These are phyloP conservation scores for Empis livida DNA, from an alignment of 2,888 invertebrate species.

Conservation along the genomic window DNA sequence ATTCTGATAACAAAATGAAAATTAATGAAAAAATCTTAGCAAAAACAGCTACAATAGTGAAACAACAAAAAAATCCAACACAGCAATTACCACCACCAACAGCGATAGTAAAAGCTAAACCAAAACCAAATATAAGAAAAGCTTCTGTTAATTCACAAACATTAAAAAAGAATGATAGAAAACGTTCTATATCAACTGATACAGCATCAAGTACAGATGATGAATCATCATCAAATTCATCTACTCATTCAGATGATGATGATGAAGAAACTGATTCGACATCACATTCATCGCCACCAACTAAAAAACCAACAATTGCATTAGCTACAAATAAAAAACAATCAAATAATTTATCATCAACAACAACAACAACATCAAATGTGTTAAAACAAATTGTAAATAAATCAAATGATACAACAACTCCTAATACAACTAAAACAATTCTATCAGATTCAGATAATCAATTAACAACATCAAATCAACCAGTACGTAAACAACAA, in stretches of 20 bases:
- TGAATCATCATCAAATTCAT: constrained; percentile 15
- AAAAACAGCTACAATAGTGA: constrained; percentile 5
- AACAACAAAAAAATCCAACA: constrained; percentile 3
- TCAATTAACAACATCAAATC: constrained; percentile 4
- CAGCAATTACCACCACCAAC: constrained; percentile 8
- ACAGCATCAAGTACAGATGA: constrained; percentile 24
- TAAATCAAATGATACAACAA: constrained; percentile 9
- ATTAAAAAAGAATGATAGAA: constrained; percentile 18
- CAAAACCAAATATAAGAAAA: constrained; percentile 21
- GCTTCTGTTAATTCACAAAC: constrained; percentile 23
- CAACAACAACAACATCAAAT: constrained; percentile 4
- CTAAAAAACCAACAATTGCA: constrained; percentile 9
- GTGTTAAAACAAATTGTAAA: constrained; percentile 9
- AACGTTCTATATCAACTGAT: constrained; percentile 23
- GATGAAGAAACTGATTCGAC: constrained; percentile 15
- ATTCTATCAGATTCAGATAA: constrained; percentile 43
- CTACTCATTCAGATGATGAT: constrained; percentile 22
- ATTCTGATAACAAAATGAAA: constrained; percentile 40
- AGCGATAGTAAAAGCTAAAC: constrained; percentile 18
- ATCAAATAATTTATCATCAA: too few species aligned
- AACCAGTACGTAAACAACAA: constrained; percentile 3
- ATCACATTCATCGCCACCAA: constrained; percentile 11
- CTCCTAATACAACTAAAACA: constrained; percentile 13
- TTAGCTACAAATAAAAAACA: constrained; percentile 1
- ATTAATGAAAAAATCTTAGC: background rate